Evolutionary conservation across 2,797 vertebrate genomes (phyloP).

Genomic region (Spea hammondii): DNA sequence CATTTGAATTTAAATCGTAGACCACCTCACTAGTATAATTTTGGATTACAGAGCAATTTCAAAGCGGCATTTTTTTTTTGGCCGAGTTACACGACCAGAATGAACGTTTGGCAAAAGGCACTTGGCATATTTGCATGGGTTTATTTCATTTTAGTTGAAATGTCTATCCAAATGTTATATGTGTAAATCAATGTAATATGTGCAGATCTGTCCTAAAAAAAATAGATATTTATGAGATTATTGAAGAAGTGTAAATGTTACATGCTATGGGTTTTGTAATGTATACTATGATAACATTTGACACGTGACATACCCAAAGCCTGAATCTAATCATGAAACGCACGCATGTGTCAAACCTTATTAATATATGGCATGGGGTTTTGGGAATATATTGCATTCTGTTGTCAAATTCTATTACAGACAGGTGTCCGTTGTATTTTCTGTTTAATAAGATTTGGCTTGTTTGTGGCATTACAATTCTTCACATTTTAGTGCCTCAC

Average conservation of each 20-base stretch:
- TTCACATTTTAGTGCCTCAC: too few relatives aligned
- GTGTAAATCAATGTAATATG: neutral
- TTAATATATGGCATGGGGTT: neutral
- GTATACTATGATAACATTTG: neutral
- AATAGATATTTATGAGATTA: neutral
- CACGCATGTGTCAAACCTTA: neutral
- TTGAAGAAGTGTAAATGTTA: neutral
- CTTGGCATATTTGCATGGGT: conserved; percentile 16
- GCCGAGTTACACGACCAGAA: conserved; percentile 11
- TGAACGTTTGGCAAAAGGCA: conserved; percentile 8
- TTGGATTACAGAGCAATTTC: too few relatives aligned
- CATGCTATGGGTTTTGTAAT: neutral
- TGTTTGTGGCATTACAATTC: too few relatives aligned
- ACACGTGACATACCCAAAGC: neutral
- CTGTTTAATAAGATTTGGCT: too few relatives aligned
- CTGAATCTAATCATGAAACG: neutral
- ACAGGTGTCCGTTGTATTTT: neutral
- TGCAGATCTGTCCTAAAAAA: neutral
- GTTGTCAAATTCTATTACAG: neutral
- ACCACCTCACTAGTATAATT: too few relatives aligned
- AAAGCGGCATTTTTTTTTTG: conserved; percentile 7
- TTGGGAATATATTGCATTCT: neutral
- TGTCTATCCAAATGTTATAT: conserved; percentile 21
- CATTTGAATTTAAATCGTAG: too few relatives aligned
- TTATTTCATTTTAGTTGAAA: conserved; percentile 15